Percentiles rank a stretch among this genome's conserved stretches.
phyloP scores from a whole-genome alignment of 2,888 invertebrate genomes.

The Aproaerema taeniolella region DNA sequence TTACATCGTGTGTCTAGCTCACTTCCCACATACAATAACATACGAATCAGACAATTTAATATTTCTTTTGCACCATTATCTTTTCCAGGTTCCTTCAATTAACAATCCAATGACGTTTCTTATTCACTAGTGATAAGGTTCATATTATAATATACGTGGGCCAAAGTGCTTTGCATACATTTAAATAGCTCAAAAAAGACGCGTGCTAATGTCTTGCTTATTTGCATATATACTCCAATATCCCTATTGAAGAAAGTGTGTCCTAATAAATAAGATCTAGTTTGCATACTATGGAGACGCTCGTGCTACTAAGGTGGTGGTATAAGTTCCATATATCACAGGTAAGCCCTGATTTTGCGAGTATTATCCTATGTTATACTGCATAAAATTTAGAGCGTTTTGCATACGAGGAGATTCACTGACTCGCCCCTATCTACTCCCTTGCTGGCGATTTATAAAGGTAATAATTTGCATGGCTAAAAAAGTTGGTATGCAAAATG shows the following conservation, averaged over 20 bases:
- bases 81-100: constrained; percentile 61
- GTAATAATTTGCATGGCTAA: constrained; percentile 29
- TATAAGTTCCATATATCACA: constrained; percentile 24
- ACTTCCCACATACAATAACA: constrained; percentile 63
- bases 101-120: too few species aligned
- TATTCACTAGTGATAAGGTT: too few species aligned
- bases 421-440: too few species aligned
- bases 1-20: constrained; percentile 41
- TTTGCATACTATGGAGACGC: constrained; percentile 23
- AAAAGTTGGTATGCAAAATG: constrained; percentile 20
- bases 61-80: constrained; percentile 56
- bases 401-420: constrained; percentile 26
- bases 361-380: constrained; percentile 26
- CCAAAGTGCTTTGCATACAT: constrained; percentile 61
- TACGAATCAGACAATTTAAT: constrained; percentile 58
- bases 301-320: constrained; percentile 22
- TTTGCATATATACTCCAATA: constrained; percentile 41
- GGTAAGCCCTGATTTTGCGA: constrained; percentile 26
- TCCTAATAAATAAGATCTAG: constrained; percentile 28
- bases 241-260: constrained; percentile 23
- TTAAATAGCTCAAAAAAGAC: constrained; percentile 49
- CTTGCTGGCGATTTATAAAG: constrained; percentile 16
- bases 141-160: too few species aligned
- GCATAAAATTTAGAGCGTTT: constrained; percentile 33
- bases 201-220: constrained; percentile 46